These are phyloP conservation scores for Patella depressa DNA, from an alignment of 2,888 invertebrate species.

Conservation along the genomic window DNA sequence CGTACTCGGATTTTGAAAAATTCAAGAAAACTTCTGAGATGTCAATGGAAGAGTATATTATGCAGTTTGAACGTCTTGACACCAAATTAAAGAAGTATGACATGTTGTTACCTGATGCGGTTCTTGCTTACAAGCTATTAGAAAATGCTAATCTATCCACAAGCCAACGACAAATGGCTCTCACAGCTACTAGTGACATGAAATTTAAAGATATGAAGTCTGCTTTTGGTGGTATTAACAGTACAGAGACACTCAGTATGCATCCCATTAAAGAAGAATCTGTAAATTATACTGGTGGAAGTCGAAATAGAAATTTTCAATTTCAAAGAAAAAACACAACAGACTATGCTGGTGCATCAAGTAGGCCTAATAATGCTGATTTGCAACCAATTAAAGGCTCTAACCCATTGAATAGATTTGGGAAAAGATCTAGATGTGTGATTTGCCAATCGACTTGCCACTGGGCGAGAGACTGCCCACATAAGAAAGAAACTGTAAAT, in stretches of 20 bases:
- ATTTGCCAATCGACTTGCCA: conserved; percentile 19
- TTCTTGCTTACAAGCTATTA: conserved; percentile 12
- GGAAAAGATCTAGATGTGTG: conserved; percentile 14
- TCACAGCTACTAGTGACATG: conserved; percentile 23
- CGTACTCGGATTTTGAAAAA: not conserved
- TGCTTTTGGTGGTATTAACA: conserved; percentile 17
- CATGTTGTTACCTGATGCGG: conserved; percentile 11
- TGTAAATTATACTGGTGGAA: not conserved
- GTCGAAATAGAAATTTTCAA: not conserved
- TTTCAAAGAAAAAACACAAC: not conserved
- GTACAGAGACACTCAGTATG: not conserved
- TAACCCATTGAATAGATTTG: conserved; percentile 14
- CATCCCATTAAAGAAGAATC: not conserved
- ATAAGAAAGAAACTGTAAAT: not conserved
- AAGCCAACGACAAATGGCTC: conserved; percentile 19
- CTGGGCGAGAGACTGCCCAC: conserved; percentile 24
- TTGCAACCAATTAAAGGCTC: not conserved
- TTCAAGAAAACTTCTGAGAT: not conserved
- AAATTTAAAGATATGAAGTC: conserved; percentile 25
- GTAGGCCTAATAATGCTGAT: not conserved
- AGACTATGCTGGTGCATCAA: not conserved
- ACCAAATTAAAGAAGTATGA: not conserved
- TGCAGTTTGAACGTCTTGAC: conserved; percentile 7
- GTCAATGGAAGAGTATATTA: conserved; percentile 6
- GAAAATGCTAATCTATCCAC: conserved; percentile 22